phyloP scores from a whole-genome alignment of 2,113 vertebrate species.

The Daboia siamensis region DNA sequence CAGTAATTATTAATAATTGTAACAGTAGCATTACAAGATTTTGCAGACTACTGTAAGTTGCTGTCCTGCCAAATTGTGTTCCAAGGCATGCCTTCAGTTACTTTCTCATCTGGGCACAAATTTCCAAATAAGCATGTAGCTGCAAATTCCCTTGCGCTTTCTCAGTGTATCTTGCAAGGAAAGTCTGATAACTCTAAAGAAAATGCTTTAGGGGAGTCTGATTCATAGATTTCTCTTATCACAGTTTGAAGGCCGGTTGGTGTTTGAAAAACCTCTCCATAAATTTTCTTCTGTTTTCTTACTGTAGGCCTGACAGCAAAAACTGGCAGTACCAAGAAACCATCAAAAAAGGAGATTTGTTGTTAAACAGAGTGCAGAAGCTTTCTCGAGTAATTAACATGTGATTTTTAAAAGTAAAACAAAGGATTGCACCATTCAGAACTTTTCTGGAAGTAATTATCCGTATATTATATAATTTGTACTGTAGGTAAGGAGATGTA shows the following conservation, averaged over 20 bases:
- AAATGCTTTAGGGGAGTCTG: not conserved
- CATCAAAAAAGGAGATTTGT: conserved; percentile 97
- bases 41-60: not conserved
- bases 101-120: not conserved
- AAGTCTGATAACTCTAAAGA: not conserved
- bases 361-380: conserved; percentile 98
- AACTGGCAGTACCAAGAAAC: conserved; percentile 99
- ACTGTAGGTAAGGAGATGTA: conserved; percentile 49
- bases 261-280: conserved; percentile 7
- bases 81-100: not conserved
- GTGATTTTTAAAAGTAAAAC: conserved; percentile 68
- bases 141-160: not conserved
- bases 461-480: conserved; percentile 64
- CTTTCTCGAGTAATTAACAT: conserved; percentile 98
- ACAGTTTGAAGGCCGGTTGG: not conserved
- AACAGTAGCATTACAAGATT: not conserved
- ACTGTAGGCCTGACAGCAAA: conserved; percentile 93
- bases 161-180: not conserved
- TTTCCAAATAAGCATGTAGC: not conserved
- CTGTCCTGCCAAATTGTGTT: not conserved
- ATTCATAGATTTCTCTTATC: not conserved
- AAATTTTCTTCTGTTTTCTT: conserved; percentile 30
- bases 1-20: not conserved
- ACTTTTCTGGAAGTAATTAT: conserved; percentile 62
- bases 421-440: conserved; percentile 58